A percentile compares a stretch with the other conserved stretches of the same genome.
These are phyloP conservation scores for Caenorhabditis sp. DNA, from an alignment of 2,888 invertebrate species.

Conservation along the genomic window DNA sequence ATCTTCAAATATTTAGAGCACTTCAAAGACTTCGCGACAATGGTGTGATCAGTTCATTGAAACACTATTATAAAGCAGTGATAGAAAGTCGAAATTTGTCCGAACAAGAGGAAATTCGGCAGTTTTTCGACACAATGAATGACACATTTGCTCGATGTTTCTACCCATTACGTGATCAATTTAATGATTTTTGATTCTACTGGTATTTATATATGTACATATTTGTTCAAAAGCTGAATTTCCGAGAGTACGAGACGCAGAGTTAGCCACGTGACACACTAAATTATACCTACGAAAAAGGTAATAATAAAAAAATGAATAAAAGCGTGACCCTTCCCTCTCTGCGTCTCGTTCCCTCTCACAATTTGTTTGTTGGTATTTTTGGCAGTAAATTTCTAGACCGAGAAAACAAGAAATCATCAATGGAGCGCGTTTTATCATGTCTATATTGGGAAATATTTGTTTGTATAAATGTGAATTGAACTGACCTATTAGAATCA, in stretches of 20 bases:
- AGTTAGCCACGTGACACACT: too few species aligned
- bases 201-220: not conserved
- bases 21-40: conserved; percentile 49
- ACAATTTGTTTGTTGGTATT: too few species aligned
- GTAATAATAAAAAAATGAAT: too few species aligned
- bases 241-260: too few species aligned
- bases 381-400: too few species aligned
- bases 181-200: conserved; percentile 11
- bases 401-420: too few species aligned
- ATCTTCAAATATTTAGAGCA: too few species aligned
- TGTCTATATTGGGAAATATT: not conserved
- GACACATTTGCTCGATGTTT: conserved; percentile 51
- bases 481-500: not conserved
- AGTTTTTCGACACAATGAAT: conserved; percentile 47
- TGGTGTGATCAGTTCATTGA: conserved; percentile 42
- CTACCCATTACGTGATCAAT: conserved; percentile 45
- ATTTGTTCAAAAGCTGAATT: too few species aligned
- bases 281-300: too few species aligned
- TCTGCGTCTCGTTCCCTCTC: too few species aligned
- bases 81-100: conserved; percentile 38
- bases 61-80: conserved; percentile 47
- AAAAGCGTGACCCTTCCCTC: too few species aligned
- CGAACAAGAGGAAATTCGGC: conserved; percentile 45
- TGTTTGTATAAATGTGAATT: not conserved
- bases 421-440: too few species aligned